Conservation (phyloP, 2,797 vertebrate genomes). For the Danio choprae region DNA sequence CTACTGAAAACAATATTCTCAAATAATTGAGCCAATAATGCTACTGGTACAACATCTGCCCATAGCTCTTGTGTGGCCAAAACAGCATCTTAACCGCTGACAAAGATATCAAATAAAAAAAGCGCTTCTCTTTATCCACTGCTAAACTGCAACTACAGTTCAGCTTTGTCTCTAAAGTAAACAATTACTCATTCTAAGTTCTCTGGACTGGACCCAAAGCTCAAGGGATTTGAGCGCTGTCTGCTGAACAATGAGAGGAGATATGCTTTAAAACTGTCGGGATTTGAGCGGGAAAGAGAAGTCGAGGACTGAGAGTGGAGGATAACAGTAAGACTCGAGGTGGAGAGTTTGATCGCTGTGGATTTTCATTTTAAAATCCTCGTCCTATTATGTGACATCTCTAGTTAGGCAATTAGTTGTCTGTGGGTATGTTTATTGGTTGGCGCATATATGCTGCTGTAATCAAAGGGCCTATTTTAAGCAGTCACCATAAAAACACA, state of each 20-base stretch:
- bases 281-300: slow-evolving; percentile 2
- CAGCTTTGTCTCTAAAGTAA: slow-evolving; percentile 53
- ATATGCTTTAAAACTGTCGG: slow-evolving; percentile 34
- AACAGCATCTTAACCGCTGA: slow-evolving; percentile 33
- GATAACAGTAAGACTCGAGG: slow-evolving; percentile 10
- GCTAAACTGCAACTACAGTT: slow-evolving; percentile 6
- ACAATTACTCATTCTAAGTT: slow-evolving; percentile 54
- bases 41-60: not conserved
- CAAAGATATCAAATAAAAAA: slow-evolving; percentile 15
- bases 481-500: not conserved
- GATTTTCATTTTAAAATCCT: slow-evolving; percentile 1
- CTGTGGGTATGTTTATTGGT: slow-evolving; percentile 29
- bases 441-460: not conserved
- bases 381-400: slow-evolving; percentile 20
- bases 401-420: slow-evolving; percentile 31
- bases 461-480: slow-evolving; percentile 30
- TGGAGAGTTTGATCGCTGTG: not conserved
- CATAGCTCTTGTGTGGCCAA: not conserved
- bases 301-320: not conserved
- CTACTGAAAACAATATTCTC: not conserved
- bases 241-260: slow-evolving; percentile 42
- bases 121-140: slow-evolving; percentile 3
- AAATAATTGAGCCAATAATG: not conserved
- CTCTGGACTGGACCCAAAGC: slow-evolving; percentile 42
- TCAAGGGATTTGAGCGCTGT: slow-evolving; percentile 42